phyloP scores from a whole-genome alignment of 2,797 vertebrate genomes.

The Macrochelys suwanniensis region DNA sequence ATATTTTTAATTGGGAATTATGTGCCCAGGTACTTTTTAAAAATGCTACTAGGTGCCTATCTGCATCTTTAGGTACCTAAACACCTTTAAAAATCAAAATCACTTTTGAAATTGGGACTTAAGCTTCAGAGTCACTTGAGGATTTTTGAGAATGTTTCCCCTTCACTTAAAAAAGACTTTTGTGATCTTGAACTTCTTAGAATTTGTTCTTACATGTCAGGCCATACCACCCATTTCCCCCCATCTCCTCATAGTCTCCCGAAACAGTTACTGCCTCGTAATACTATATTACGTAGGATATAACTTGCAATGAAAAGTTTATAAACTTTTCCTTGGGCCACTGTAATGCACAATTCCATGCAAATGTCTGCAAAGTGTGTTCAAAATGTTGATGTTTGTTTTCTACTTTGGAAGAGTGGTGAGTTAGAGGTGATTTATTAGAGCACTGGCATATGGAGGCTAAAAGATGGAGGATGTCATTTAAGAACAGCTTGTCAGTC shows the following conservation, averaged over 20 bases:
- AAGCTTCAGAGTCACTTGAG: not conserved
- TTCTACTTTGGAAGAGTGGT: not conserved
- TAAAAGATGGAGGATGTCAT: not conserved
- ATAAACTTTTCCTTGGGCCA: not conserved
- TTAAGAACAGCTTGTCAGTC: not conserved
- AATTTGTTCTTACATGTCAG: not conserved
- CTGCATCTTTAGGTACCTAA: not conserved
- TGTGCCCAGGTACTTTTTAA: not conserved
- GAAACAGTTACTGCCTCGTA: not conserved
- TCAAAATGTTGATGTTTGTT: not conserved
- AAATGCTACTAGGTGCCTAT: not conserved
- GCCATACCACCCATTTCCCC: not conserved
- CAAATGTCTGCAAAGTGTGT: not conserved
- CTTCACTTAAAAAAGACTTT: not conserved
- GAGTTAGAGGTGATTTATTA: not conserved
- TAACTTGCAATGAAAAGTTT: not conserved
- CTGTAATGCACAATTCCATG: not conserved
- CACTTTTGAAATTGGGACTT: not conserved
- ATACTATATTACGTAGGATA: not conserved
- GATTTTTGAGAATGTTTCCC: not conserved
- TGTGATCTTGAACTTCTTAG: not conserved
- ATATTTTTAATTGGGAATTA: not conserved
- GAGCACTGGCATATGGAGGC: not conserved
- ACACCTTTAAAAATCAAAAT: not conserved
- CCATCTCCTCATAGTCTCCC: not conserved